Base-by-base conservation (phyloP, 1,140 invertebrate species). In the Dendroctonus valens region DNA sequence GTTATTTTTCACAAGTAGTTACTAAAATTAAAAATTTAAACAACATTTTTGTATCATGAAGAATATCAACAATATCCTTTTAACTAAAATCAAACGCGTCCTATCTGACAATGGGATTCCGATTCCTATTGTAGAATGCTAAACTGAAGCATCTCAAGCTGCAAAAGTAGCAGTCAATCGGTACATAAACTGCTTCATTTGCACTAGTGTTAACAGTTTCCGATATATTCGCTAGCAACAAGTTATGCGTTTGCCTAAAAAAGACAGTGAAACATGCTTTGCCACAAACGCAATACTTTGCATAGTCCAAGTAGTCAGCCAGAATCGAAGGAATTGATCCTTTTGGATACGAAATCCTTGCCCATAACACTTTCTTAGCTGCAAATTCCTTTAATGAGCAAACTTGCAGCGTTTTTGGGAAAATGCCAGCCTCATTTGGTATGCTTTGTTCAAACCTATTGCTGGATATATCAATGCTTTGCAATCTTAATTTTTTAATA, bases 161-260 rank as follows among this genome's bases (percentile, higher is more conserved):
- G 75, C 87, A 88, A 74, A 83, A 85, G 69, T 82, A 85, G 76
- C 82, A 85, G 70, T 86, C 83, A 70, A 86, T 82, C 6, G 79
- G 76, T 9, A 84, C 74, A 69, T 68, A 70, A 57, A 74, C 70
- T 66, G 64, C 59, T 67, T 59, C 75, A 68, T 77, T 78, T 73
- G 75, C 79, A 68, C 75, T 82, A 69, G 78, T 76, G 73, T 55
- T 81, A 58, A 69, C 78, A 71, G 60, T 75, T 70, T 75, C 75
- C 69, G 79, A 78, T 77, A 81, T 80, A 69, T 49, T 76, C 70
- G 73, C 76, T 75, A 76, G 79, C 70, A 73, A 76, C 51, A 81
- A 76, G 70, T 72, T 73, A 40, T 78, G 75, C 73, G 79, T 68
- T 61, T 76, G 78, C 59, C 68, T 72, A 69, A 81, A 72, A 64